These are phyloP conservation scores for Cottoperca gobio DNA, from an alignment of 2,797 vertebrate genomes.

Conservation along the genomic window DNA sequence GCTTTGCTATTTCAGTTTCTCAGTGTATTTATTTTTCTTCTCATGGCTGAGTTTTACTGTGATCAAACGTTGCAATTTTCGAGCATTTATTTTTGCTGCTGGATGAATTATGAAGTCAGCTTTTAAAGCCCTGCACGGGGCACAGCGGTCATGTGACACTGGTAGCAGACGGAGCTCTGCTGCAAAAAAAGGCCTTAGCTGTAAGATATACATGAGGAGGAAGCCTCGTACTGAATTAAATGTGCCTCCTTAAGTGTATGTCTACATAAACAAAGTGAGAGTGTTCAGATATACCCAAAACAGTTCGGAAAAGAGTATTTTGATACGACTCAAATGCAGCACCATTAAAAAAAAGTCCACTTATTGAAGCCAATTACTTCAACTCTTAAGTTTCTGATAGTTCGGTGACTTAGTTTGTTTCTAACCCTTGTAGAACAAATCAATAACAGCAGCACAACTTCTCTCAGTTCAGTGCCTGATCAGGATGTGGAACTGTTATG, in stretches of 20 bases:
- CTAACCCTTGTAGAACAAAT: constrained; percentile 47
- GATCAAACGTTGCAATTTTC: constrained; percentile 78
- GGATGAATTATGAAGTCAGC: constrained; percentile 70
- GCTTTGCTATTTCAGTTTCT: constrained; percentile 78
- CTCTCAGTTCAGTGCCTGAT: constrained; percentile 68
- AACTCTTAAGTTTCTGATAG: constrained; percentile 32
- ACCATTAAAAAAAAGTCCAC: constrained; percentile 20
- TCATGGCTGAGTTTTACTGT: constrained; percentile 83
- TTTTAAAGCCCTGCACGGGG: constrained; percentile 44
- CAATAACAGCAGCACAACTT: constrained; percentile 45
- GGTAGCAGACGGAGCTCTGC: constrained; percentile 57
- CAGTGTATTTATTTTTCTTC: constrained; percentile 82
- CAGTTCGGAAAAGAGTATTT: constrained; percentile 19
- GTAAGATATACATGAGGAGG: constrained; percentile 44
- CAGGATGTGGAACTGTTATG: constrained; percentile 48
- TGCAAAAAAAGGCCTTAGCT: constrained; percentile 67
- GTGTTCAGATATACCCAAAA: constrained; percentile 27
- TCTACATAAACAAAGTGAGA: constrained; percentile 37
- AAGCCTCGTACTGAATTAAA: constrained; percentile 52
- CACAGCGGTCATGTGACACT: constrained; percentile 51
- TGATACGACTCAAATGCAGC: constrained; percentile 40
- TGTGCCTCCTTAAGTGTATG: constrained; percentile 62
- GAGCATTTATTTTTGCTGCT: constrained; percentile 74
- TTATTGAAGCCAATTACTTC: constrained; percentile 30
- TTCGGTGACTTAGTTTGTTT: constrained; percentile 35